Percentiles rank a stretch among this genome's conserved stretches.
These are phyloP conservation scores for Artemia sp. DNA, from an alignment of 2,888 invertebrate species.

Conservation along the genomic window DNA sequence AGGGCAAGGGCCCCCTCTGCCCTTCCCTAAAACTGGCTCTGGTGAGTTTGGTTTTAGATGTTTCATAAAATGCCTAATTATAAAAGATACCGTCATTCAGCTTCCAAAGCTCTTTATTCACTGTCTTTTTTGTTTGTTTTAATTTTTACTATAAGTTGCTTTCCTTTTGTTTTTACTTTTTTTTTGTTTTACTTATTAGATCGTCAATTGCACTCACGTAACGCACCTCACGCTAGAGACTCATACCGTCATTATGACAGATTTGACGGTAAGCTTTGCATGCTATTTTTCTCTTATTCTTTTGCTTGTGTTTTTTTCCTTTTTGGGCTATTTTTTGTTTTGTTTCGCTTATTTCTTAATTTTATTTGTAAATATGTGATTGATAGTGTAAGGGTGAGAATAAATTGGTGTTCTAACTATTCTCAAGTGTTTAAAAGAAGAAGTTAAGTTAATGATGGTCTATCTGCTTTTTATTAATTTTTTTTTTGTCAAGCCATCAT, in stretches of 20 bases:
- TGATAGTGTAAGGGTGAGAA: neutral
- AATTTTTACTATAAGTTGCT: constrained; percentile 20
- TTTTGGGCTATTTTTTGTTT: too few relatives aligned
- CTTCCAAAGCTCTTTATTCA: constrained; percentile 22
- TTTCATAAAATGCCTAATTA: too few relatives aligned
- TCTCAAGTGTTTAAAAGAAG: constrained; percentile 16
- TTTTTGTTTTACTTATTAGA: constrained; percentile 23
- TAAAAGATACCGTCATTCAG: neutral
- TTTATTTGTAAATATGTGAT: too few relatives aligned
- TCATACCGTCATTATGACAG: constrained; percentile 39
- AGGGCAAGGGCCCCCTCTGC: too few relatives aligned
- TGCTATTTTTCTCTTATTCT: constrained; percentile 21
- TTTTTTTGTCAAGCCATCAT: neutral
- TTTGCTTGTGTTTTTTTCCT: neutral
- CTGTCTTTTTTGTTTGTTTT: constrained; percentile 18
- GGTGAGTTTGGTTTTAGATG: too few relatives aligned
- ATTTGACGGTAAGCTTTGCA: constrained; percentile 35
- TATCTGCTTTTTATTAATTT: constrained; percentile 1
- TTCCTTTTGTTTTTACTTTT: constrained; percentile 18
- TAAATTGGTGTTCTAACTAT: constrained; percentile 17
- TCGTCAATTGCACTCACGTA: constrained; percentile 23
- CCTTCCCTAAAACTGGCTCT: too few relatives aligned
- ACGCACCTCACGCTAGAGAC: constrained; percentile 34
- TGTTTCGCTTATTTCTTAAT: too few relatives aligned
- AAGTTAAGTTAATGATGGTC: constrained; percentile 16